Evolutionary conservation across 2,888 invertebrate species (phyloP).

Genomic region (Iphiclides podalirius): DNA sequence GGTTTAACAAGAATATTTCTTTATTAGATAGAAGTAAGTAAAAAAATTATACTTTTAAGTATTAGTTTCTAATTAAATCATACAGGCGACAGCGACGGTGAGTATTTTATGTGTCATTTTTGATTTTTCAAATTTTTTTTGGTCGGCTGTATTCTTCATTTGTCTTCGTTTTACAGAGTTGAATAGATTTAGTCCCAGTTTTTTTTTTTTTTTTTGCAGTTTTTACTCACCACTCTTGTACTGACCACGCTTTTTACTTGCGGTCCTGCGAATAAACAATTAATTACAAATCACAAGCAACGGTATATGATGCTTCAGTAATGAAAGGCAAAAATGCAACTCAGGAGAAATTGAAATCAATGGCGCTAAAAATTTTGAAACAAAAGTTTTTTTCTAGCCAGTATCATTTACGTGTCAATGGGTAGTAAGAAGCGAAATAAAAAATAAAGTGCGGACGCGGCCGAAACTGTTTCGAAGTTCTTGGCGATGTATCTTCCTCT

Average conservation of each 20-base stretch:
- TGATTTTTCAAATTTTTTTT: conserved; percentile 1
- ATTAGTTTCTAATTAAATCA: background rate
- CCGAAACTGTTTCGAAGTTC: no score
- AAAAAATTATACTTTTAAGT: conserved; percentile 17
- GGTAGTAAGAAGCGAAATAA: conserved; percentile 10
- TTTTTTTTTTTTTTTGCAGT: conserved; percentile 27
- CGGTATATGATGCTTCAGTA: conserved; percentile 1
- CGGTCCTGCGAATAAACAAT: conserved; percentile 34
- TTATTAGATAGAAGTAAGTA: background rate
- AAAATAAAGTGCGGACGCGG: conserved; percentile 14
- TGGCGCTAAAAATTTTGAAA: background rate
- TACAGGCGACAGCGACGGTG: background rate
- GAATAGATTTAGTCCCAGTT: conserved; percentile 12
- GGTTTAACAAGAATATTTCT: conserved; percentile 9
- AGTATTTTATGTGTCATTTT: conserved; percentile 7
- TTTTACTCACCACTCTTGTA: conserved; percentile 39
- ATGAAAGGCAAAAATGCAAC: background rate
- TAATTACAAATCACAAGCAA: conserved; percentile 1
- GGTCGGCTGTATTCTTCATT: conserved; percentile 4
- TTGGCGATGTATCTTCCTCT: no score
- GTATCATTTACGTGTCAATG: no score
- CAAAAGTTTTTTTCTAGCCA: no score
- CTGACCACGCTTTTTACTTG: conserved; percentile 38
- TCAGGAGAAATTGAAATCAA: background rate
- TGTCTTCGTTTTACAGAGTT: conserved; percentile 6